phyloP scores from a whole-genome alignment of 2,113 vertebrate species.

The Trogon surrucura region DNA sequence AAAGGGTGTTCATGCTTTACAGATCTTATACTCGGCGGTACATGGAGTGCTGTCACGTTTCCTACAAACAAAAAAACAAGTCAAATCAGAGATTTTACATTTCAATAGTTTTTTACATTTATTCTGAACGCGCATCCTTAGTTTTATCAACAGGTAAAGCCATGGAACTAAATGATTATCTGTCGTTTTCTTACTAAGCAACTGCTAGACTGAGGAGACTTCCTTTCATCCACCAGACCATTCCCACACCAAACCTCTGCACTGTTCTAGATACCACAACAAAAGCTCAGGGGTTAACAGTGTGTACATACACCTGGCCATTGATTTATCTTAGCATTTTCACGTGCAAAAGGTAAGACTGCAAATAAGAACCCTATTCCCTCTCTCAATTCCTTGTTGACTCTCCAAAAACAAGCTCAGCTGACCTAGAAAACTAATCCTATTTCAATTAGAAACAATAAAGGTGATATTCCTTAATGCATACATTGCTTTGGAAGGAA shows the following conservation, averaged over 20 bases:
- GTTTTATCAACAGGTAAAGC: background rate
- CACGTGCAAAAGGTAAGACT: background rate
- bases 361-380: background rate
- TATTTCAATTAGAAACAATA: background rate
- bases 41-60: background rate
- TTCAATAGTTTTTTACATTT: background rate
- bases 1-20: slow-evolving; percentile 25
- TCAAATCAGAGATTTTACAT: slow-evolving; percentile 38
- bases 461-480: background rate
- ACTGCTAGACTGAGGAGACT: background rate
- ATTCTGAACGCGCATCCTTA: slow-evolving; percentile 11
- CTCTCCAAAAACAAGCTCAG: background rate
- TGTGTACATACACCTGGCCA: background rate
- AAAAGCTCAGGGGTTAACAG: background rate
- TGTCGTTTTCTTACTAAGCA: background rate
- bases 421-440: background rate
- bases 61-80: slow-evolving; percentile 66
- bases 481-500: background rate
- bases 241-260: background rate
- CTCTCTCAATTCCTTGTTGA: background rate
- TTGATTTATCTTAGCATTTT: background rate
- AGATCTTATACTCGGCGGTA: slow-evolving; percentile 15
- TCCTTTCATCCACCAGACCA: background rate
- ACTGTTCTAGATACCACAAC: background rate
- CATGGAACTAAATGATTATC: background rate